Base-by-base conservation (phyloP, 1,140 invertebrate species). In the Sarcophaga bullata region DNA sequence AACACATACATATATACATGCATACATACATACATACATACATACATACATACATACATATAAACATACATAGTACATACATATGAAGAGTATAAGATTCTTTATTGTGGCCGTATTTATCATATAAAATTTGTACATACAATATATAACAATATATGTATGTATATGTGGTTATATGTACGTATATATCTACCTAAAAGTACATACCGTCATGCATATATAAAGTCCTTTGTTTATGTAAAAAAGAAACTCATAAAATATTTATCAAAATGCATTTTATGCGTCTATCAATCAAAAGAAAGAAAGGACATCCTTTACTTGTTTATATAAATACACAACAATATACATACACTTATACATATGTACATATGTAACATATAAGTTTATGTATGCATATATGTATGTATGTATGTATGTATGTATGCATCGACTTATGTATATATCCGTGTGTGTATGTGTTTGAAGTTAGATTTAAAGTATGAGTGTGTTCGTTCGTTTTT, bases 251-350 rank as follows among this genome's bases (percentile, higher is more conserved):
- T 78, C 75, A 78, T 78, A 49, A 78, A 78, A 78, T 78, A 78
- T 78, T 78, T 78, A 78, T 78, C 48, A 78, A 78, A 72, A 78
- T 78, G 75, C 75, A 78, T 78, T 78, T 78, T 78, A 78, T 78
- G 75, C 75, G 75, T 78, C 75, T 50, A 78, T 78, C 75, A 78
- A 78, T 78, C 75, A 78, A 78, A 78, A 50, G 48, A 78, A 78
- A 50, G 48, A 78, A 78, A 78, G 75, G 75, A 78, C 75, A 78
- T 78, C n/a, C 19, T 50, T 68, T 37, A 37, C 25, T 72, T 72
- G 62, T 72, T 37, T 37, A 37, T 72, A 9, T 11, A 72, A 25
- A 72, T 19, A 17, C 10, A 72, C 62, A 72, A 25, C 62, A 72
- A 68, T 15, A 54, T 37, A 37, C 25, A 37, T 37, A 1, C 25